These are phyloP conservation scores for Ornithoptera priamus DNA, from an alignment of 2,888 invertebrate species.

Conservation along the genomic window DNA sequence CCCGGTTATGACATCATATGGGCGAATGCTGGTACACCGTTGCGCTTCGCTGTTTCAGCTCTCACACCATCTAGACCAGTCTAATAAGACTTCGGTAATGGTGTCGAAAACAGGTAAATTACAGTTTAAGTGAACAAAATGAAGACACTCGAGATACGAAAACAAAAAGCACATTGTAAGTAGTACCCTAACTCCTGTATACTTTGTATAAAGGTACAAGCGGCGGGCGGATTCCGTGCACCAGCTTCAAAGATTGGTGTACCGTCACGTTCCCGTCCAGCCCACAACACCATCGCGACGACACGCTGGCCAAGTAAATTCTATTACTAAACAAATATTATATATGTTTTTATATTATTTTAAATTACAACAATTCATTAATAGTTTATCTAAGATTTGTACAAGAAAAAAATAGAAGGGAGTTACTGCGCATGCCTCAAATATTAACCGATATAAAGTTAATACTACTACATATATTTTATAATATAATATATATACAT, in stretches of 20 bases:
- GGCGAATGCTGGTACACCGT: conserved; percentile 96
- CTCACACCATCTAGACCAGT: conserved; percentile 94
- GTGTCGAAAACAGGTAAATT: conserved; percentile 86
- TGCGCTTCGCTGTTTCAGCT: conserved; percentile 96
- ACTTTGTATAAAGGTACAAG: conserved; percentile 52
- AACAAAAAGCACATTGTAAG: too few species aligned
- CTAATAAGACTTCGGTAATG: conserved; percentile 89
- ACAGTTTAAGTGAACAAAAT: neutral
- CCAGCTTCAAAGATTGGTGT: conserved; percentile 71
- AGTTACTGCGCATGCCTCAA: too few species aligned
- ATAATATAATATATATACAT: too few species aligned
- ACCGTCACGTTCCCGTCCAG: conserved; percentile 58
- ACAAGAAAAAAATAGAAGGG: too few species aligned
- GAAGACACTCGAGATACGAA: too few species aligned
- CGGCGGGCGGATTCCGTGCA: conserved; percentile 69
- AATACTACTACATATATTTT: too few species aligned
- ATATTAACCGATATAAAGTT: too few species aligned
- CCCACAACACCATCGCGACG: conserved; percentile 47
- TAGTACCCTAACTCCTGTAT: too few species aligned
- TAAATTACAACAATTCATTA: too few species aligned
- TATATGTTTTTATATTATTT: too few species aligned
- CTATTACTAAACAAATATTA: neutral
- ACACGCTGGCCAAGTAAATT: conserved; percentile 54
- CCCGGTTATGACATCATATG: conserved; percentile 96
- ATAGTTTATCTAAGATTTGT: too few species aligned